Evolutionary conservation across 35 echinoderm and acorn worm species (phyloP), one percentile per base, ranked within the genome.

Genomic region (Heliocidaris erythrogramma): DNA sequence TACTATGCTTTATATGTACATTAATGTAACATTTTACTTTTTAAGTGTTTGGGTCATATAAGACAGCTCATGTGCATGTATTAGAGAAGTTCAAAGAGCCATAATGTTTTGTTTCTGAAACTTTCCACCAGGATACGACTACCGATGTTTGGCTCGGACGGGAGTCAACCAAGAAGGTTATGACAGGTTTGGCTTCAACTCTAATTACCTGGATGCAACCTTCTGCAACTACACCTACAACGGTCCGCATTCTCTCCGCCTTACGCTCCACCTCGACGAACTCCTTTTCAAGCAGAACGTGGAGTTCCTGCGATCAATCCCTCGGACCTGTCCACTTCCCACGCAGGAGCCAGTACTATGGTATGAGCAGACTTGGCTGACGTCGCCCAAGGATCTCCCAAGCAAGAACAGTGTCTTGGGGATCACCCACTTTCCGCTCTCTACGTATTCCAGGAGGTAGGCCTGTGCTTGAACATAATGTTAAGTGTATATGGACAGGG

Each of bases 291-390:
- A 61, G 14, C 98, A 99, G 69, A 94, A 91, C 5, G 94, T 95
- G 56, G 95, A 97, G 30, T 99, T 99, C 94, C 93, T 99, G 85
- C 94, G 95, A 95, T 94, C 95, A 7, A 94, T 97, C 21, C 12
- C 61, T 27, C 93, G 97, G 16, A 97, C 97, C 32, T 99, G 98
- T 85, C 85, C 95, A 31, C 90, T 85, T 0, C 96, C 97, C 16
- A 29, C 86, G 10, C 69, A 88, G 48, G 89, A 96, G 32, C 97
- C 98, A 27, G 85, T 96, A 9, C 50, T 94, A 13, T 99, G 98
- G 98, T 97, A 95, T 94, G 96, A 99, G 60, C 98, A 99, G 91
- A 97, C 95, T 12, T 99, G 98, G 98, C n/a, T 50, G 16, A 42
- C 32, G 0, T 32, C 21, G 5, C 52, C 65, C 4, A 65, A 94